Conservation (phyloP, 2,888 invertebrate genomes). For the Dusona sp. region DNA sequence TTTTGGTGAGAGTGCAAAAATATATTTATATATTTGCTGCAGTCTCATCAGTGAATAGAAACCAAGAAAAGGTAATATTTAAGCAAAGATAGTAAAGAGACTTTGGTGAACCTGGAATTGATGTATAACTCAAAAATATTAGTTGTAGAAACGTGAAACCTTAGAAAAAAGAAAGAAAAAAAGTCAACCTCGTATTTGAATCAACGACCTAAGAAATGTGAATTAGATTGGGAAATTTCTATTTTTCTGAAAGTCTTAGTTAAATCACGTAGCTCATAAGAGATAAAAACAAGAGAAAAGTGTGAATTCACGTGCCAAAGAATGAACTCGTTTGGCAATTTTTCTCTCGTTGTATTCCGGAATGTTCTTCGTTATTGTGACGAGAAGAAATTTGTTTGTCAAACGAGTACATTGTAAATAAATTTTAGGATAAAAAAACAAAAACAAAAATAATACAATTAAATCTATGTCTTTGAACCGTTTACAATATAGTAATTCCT, state of each 20-base stretch:
- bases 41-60: not conserved
- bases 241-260: constrained; percentile 72
- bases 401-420: constrained; percentile 65
- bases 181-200: constrained; percentile 40
- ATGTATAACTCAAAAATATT: constrained; percentile 48
- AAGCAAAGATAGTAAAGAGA: constrained; percentile 2
- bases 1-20: constrained; percentile 4
- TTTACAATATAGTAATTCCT: constrained; percentile 67
- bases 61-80: not conserved
- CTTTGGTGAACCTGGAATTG: constrained; percentile 62
- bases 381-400: constrained; percentile 31
- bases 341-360: constrained; percentile 16
- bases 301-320: constrained; percentile 84
- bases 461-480: constrained; percentile 69
- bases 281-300: constrained; percentile 70
- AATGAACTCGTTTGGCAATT: constrained; percentile 69
- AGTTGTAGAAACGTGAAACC: constrained; percentile 57
- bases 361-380: constrained; percentile 6
- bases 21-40: constrained; percentile 29
- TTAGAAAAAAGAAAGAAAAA: constrained; percentile 26
- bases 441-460: constrained; percentile 43
- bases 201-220: constrained; percentile 43
- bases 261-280: constrained; percentile 56
- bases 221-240: constrained; percentile 68
- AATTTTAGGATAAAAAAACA: constrained; percentile 37